Evolutionary conservation across 2,888 invertebrate genomes (phyloP).

Genomic region (Bibio marci): DNA sequence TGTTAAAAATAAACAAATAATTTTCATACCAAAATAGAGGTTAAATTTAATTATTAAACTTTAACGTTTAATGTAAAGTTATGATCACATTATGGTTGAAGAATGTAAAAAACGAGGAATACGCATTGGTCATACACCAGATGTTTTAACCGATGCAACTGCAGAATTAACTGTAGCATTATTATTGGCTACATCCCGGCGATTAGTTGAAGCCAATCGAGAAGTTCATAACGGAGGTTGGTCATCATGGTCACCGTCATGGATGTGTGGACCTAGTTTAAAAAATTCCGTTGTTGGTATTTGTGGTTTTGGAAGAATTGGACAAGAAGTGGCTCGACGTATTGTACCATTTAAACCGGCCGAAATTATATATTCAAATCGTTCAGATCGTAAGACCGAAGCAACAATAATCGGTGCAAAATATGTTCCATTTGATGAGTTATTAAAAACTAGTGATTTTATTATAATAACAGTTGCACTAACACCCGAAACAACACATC

Average conservation of each 20-base stretch:
- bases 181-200: constrained; percentile 63
- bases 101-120: constrained; percentile 59
- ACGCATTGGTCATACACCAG: constrained; percentile 74
- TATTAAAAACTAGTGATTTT: constrained; percentile 68
- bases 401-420: constrained; percentile 46
- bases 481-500: constrained; percentile 55
- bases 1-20: neutral
- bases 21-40: no score
- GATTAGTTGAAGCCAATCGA: constrained; percentile 62
- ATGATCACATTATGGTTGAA: constrained; percentile 42
- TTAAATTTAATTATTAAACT: no score
- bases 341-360: constrained; percentile 58
- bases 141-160: constrained; percentile 74
- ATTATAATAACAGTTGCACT: constrained; percentile 65
- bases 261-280: constrained; percentile 79
- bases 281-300: constrained; percentile 66
- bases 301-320: constrained; percentile 71
- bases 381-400: constrained; percentile 36
- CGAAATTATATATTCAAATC: constrained; percentile 55
- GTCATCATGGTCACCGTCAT: constrained; percentile 76
- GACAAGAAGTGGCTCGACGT: constrained; percentile 58
- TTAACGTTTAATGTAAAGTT: neutral
- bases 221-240: constrained; percentile 63
- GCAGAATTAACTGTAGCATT: constrained; percentile 78
- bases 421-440: constrained; percentile 49